These are phyloP conservation scores for Embidobia sp. DNA, from an alignment of 2,888 invertebrate species.

Conservation along the genomic window DNA sequence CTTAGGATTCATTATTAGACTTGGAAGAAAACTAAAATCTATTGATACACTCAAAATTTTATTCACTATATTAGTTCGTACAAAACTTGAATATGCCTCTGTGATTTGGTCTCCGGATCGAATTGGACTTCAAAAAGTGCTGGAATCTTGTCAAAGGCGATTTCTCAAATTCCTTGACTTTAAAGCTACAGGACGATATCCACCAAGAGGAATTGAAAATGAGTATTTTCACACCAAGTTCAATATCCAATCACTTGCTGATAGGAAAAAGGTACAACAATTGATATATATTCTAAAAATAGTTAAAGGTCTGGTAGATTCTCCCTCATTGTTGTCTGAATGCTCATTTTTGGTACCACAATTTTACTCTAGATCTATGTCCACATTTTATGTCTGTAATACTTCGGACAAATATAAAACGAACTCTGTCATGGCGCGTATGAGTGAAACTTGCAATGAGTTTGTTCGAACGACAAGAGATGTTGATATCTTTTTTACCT, in stretches of 20 bases:
- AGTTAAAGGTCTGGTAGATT: background rate
- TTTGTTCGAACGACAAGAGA: too few relatives aligned
- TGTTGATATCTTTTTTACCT: too few relatives aligned
- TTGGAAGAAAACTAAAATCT: background rate
- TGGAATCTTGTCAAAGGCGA: background rate
- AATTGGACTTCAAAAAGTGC: background rate
- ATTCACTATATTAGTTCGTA: background rate
- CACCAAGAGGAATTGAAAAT: constrained; percentile 1
- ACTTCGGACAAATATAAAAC: too few relatives aligned
- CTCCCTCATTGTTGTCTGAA: background rate
- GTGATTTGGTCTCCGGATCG: background rate
- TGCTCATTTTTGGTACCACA: background rate
- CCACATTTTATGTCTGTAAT: too few relatives aligned
- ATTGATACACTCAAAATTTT: background rate
- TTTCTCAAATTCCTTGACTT: constrained; percentile 1
- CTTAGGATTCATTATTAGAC: background rate
- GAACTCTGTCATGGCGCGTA: too few relatives aligned
- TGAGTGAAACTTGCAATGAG: too few relatives aligned
- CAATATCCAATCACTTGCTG: background rate
- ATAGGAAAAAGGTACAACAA: background rate
- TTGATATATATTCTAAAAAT: background rate
- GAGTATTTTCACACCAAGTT: background rate
- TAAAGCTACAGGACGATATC: background rate
- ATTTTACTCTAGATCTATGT: background rate
- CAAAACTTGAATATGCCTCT: constrained; percentile 5